phyloP scores from a whole-genome alignment of 2,888 invertebrate genomes.

The Drosophila quasianomalipes region DNA sequence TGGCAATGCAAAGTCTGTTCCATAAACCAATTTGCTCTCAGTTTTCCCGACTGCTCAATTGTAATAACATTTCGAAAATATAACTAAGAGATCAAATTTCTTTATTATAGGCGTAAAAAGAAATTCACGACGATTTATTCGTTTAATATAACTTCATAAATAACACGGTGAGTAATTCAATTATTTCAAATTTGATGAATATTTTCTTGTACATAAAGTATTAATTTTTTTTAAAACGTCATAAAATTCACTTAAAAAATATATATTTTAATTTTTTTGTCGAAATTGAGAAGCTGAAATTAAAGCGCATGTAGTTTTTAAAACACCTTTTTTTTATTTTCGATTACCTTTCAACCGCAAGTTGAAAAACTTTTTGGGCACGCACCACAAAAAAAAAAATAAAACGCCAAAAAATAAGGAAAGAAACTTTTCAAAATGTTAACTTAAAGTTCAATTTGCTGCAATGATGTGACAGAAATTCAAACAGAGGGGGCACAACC shows the following conservation, averaged over 20 bases:
- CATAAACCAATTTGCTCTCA: constrained; percentile 36
- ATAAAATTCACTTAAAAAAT: not conserved
- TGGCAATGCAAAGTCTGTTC: constrained; percentile 30
- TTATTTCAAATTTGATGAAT: not conserved
- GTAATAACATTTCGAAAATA: constrained; percentile 14
- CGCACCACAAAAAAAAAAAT: constrained; percentile 13
- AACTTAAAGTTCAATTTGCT: constrained; percentile 65
- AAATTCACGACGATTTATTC: not conserved
- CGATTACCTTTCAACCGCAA: constrained; percentile 34
- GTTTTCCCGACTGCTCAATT: constrained; percentile 21
- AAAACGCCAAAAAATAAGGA: constrained; percentile 7
- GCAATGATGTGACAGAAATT: constrained; percentile 59
- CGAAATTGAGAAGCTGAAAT: not conserved
- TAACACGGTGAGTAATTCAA: not conserved
- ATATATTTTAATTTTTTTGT: not conserved
- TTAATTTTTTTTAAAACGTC: not conserved
- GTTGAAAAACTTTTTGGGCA: constrained; percentile 50
- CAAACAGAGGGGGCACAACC: constrained; percentile 10
- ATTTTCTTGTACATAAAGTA: not conserved
- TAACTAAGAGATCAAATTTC: not conserved
- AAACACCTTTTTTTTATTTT: constrained; percentile 29
- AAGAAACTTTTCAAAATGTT: constrained; percentile 46
- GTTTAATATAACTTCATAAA: not conserved
- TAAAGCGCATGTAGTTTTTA: constrained; percentile 13
- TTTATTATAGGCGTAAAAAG: not conserved